Evolutionary conservation across 2,797 vertebrate genomes (phyloP).

Genomic region (Kryptolebias ocellatus): DNA sequence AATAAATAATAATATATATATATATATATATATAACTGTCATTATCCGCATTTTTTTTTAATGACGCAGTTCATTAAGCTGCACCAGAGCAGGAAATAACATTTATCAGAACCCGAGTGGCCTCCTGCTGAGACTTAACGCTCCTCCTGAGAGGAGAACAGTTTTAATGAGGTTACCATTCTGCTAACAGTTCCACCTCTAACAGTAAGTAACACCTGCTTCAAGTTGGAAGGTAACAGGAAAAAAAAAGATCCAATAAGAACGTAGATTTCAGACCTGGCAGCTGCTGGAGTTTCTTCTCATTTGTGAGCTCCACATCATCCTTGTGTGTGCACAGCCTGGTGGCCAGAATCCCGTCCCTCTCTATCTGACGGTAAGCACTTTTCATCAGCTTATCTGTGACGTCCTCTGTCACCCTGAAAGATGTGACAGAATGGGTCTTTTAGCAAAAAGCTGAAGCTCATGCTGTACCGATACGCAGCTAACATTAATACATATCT

Average conservation of each 20-base stretch:
- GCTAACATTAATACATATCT: too few species aligned
- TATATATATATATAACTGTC: too few species aligned
- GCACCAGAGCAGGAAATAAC: slow-evolving; percentile 2
- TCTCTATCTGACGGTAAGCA: slow-evolving; percentile 85
- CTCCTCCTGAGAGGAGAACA: background rate
- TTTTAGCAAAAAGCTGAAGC: background rate
- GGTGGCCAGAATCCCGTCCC: slow-evolving; percentile 92
- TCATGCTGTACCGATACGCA: background rate
- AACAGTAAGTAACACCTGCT: background rate
- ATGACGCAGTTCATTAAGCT: too few species aligned
- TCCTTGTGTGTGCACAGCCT: slow-evolving; percentile 96
- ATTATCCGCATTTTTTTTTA: too few species aligned
- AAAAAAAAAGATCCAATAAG: background rate
- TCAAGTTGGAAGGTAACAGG: background rate
- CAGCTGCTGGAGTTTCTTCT: slow-evolving; percentile 86
- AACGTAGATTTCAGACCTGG: slow-evolving; percentile 79
- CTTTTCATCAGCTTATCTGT: slow-evolving; percentile 85
- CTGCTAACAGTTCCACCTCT: background rate
- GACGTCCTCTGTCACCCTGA: slow-evolving; percentile 92
- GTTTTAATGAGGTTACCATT: background rate
- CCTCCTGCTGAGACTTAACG: background rate
- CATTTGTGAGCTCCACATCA: slow-evolving; percentile 93
- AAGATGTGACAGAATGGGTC: background rate
- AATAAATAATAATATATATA: too few species aligned
- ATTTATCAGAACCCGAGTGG: background rate